Evolutionary conservation across 2,888 invertebrate species (phyloP).

Genomic region (Microdon myrmicae): DNA sequence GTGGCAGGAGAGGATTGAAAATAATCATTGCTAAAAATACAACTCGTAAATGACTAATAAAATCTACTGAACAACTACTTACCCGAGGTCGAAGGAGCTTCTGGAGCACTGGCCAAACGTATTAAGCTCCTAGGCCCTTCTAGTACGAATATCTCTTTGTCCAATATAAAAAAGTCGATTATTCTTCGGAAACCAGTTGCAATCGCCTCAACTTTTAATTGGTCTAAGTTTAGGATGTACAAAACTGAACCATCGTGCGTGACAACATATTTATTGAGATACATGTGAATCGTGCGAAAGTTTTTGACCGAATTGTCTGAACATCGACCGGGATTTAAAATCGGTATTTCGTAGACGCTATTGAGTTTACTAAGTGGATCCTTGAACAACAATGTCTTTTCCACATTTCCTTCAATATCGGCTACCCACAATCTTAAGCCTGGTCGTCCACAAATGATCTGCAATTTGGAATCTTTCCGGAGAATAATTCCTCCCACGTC

Average conservation of each 20-base stretch:
- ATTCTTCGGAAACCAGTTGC: conserved; percentile 73
- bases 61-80: conserved; percentile 56
- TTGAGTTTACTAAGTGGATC: conserved; percentile 69
- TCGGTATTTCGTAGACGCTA: conserved; percentile 74
- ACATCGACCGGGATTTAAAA: conserved; percentile 73
- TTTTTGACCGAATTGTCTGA: conserved; percentile 59
- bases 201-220: conserved; percentile 74
- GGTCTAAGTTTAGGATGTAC: conserved; percentile 80
- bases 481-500: conserved; percentile 74
- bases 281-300: conserved; percentile 75
- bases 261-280: conserved; percentile 78
- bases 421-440: conserved; percentile 88
- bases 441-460: conserved; percentile 79
- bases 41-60: not conserved
- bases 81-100: conserved; percentile 69
- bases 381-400: conserved; percentile 86
- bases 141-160: conserved; percentile 80
- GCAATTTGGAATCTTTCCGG: conserved; percentile 55
- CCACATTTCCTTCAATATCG: conserved; percentile 79
- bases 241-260: conserved; percentile 78
- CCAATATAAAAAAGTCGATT: conserved; percentile 60
- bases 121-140: conserved; percentile 82
- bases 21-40: conserved; percentile 59
- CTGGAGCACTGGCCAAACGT: conserved; percentile 80
- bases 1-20: conserved; percentile 64